A percentile compares a stretch with the other conserved stretches of the same genome.
phyloP scores from a whole-genome alignment of 30 jellyfish, hydroid and myxozoan genomes.

The Pelagia noctiluca region DNA sequence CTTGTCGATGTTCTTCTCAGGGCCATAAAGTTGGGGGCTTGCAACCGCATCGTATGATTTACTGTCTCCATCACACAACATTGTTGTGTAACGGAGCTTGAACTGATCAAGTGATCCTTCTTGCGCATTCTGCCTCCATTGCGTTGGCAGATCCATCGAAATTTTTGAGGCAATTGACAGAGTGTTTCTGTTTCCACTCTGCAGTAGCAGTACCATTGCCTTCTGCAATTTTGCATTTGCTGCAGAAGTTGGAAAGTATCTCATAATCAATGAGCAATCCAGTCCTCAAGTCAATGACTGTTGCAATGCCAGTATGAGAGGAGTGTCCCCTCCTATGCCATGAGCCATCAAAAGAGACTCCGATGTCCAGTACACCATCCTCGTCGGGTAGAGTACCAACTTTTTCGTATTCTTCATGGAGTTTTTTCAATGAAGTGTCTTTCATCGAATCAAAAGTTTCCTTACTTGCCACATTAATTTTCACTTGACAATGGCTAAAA shows the following conservation, averaged over 20 bases:
- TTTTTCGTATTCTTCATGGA: not conserved
- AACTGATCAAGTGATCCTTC: not conserved
- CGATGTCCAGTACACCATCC: too few relatives aligned
- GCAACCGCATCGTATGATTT: too few relatives aligned
- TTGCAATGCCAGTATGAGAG: too few relatives aligned
- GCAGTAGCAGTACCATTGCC: too few relatives aligned
- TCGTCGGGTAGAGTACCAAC: not conserved
- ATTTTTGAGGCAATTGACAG: not conserved
- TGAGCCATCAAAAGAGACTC: too few relatives aligned
- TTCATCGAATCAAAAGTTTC: too few relatives aligned
- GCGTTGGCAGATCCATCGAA: too few relatives aligned
- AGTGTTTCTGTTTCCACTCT: not conserved
- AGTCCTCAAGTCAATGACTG: not conserved
- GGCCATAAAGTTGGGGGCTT: constrained; percentile 31
- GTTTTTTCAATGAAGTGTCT: not conserved
- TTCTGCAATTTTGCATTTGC: not conserved
- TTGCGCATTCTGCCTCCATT: constrained; percentile 18
- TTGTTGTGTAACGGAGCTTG: constrained; percentile 55
- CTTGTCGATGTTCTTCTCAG: constrained; percentile 2
- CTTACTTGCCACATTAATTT: too few relatives aligned
- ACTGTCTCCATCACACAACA: too few relatives aligned
- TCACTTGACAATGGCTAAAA: not conserved
- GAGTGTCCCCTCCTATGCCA: too few relatives aligned
- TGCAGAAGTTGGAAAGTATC: not conserved
- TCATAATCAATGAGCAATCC: not conserved